Evolutionary conservation across 2,113 vertebrate genomes (phyloP).

Genomic region (Thalassarche chlororhynchos): DNA sequence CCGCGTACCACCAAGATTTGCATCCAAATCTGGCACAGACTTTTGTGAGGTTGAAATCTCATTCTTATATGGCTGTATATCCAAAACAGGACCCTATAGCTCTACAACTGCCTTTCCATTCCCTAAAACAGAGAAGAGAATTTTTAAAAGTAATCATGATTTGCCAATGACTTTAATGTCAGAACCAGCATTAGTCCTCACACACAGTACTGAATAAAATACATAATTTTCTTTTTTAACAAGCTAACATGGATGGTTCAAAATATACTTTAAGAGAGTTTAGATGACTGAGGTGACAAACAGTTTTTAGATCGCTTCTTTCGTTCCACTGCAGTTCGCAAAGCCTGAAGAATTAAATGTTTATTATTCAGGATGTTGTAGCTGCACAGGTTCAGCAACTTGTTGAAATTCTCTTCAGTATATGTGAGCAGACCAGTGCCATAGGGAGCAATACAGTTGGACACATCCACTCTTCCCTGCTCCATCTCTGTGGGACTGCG

Average conservation of each 20-base stretch:
- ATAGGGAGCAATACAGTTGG: constrained; percentile 64
- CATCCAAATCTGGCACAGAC: neutral
- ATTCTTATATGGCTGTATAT: neutral
- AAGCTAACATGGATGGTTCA: neutral
- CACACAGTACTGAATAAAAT: neutral
- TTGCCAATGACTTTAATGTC: neutral
- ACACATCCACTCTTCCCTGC: constrained; percentile 73
- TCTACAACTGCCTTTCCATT: neutral
- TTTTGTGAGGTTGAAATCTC: neutral
- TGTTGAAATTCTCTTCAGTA: constrained; percentile 68
- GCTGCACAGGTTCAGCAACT: constrained; percentile 70
- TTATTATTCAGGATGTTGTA: constrained; percentile 84
- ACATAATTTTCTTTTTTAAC: neutral
- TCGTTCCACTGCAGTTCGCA: constrained; percentile 63
- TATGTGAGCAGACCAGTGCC: constrained; percentile 75
- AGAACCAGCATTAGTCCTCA: neutral
- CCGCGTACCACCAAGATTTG: neutral
- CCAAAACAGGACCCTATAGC: neutral
- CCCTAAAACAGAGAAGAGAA: neutral
- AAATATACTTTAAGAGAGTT: neutral
- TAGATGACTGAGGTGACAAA: neutral
- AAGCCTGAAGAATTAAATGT: constrained; percentile 62
- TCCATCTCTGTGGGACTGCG: constrained; percentile 60
- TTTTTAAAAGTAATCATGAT: neutral
- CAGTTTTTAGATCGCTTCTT: neutral